These are phyloP conservation scores for Glyphotaelius pellucidus DNA, from an alignment of 2,888 invertebrate genomes.

Conservation along the genomic window DNA sequence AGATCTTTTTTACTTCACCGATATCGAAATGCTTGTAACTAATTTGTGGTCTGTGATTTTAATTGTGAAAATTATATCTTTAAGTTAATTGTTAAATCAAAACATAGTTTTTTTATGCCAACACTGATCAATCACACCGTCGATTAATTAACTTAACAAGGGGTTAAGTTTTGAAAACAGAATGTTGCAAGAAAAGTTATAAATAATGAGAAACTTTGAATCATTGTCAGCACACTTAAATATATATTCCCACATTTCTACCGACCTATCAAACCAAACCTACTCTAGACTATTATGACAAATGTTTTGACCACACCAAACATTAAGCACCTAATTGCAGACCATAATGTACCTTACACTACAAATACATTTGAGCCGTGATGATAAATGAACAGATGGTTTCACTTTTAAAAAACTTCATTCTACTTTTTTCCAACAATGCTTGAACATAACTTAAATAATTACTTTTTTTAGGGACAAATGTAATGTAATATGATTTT, in stretches of 20 bases:
- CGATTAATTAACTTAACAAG: neutral
- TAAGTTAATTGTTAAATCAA: neutral
- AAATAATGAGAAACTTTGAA: neutral
- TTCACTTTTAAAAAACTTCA: neutral
- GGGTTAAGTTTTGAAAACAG: neutral
- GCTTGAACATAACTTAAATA: neutral
- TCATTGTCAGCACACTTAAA: slow-evolving; percentile 29
- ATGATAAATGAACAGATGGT: slow-evolving; percentile 41
- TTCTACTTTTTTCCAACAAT: neutral
- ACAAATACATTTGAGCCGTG: slow-evolving; percentile 47
- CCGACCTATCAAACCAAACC: slow-evolving; percentile 30
- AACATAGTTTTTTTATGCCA: neutral
- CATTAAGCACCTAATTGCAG: slow-evolving; percentile 56
- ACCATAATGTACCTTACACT: slow-evolving; percentile 51
- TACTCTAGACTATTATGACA: slow-evolving; percentile 38
- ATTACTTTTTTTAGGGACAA: neutral
- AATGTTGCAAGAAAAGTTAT: neutral
- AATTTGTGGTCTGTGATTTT: neutral
- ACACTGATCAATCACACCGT: neutral
- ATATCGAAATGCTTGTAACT: neutral
- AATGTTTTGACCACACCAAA: slow-evolving; percentile 42
- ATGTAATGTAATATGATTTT: too few relatives aligned
- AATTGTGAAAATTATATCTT: neutral
- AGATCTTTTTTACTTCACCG: neutral
- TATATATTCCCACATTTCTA: slow-evolving; percentile 11